Base-by-base conservation (phyloP, 92 coral and sea anemone species). In the Phenganax subtilis region DNA sequence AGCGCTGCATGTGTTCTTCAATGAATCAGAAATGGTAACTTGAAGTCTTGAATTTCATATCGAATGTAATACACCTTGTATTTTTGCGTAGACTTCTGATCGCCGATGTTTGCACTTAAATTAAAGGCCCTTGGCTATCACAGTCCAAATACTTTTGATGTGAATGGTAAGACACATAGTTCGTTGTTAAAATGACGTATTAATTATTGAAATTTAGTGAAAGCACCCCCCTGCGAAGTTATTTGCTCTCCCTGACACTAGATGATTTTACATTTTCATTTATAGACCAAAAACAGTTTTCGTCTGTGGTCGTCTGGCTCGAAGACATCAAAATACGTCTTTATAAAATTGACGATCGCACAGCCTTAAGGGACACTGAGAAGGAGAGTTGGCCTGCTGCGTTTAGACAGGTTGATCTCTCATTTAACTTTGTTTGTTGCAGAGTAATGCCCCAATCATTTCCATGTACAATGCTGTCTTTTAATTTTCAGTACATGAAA, bases 251-350 rank as follows among this genome's bases (percentile, higher is more conserved):
- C 2, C 5, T 2, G 47, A 37, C 47, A 37, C 47, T 37, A 20
- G 0, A 7, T 30, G 7, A 68, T 30, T 68, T 2, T 68, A 3
- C 25, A 53, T 64, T 37, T 68, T 44, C 27, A 16, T 70, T 74
- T 84, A 71, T 57, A 96, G 99, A 89, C 77, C 93, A 88, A 72
- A 90, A 89, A 51, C 92, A 96, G 57, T 86, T 93, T 68, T 80
- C 96, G 30, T 85, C 89, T 53, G 87, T 96, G 56, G 91, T 92
- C 37, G 97, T 90, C 15, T 96, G 99, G 99, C 77, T 96, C 8
- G 99, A 96, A 67, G 99, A 96, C 82, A 93, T 88, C 30, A 91
- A 87, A 70, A 90, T 96, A 17, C 84, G 99, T 67, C 84, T 90
- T 0, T 96, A 96, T 79, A 90, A 85, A 77, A 96, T 96, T 81